Evolutionary conservation across 2,888 invertebrate species (phyloP), one percentile per base, ranked within the genome.

Genomic region (Hemaris fuciformis): DNA sequence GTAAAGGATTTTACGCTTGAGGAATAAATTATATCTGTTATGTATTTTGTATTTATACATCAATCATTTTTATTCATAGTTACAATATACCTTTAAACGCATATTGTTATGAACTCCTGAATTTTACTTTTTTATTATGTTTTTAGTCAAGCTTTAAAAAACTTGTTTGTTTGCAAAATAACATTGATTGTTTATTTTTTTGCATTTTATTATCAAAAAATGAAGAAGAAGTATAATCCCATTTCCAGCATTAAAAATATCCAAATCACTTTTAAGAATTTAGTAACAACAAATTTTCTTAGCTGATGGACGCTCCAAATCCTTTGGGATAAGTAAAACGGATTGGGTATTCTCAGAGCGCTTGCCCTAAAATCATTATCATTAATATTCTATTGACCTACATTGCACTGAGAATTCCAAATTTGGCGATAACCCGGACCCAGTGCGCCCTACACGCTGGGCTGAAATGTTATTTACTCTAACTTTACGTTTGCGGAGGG

Each of bases 401-500:
- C 22, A 48, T 18, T 3, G 27, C n/a, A n/a, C 18, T 38, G 15
- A 3, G 20, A 48, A 61, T 57, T 27, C 42, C 8, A 31, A 27
- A 38, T 38, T 20, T 38, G 38, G 22, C 22, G 15, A 43, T 45
- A 31, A 31, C 25, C 8, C n/a, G 3, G n/a, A 23, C 45, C 25
- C 15, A 22, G 3, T n/a, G 23, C 46, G 34, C 34, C 27, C 23
- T 46, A 45, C 31, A 58, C 42, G 46, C 20, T 20, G 71, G 75
- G 76, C 69, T 71, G 65, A 76, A 74, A 75, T 68, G 72, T 71
- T 88, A 80, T 88, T 89, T 88, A 77, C 80, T 74, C 79, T 76
- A 82, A 85, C 80, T 83, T 83, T 79, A 81, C 79, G 79, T 79
- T 79, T 77, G 74, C 77, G 72, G 80, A 82, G 88, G 89, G 86